Base-by-base conservation (phyloP, 2,113 vertebrate species). In the Tragelaphus scriptus region DNA sequence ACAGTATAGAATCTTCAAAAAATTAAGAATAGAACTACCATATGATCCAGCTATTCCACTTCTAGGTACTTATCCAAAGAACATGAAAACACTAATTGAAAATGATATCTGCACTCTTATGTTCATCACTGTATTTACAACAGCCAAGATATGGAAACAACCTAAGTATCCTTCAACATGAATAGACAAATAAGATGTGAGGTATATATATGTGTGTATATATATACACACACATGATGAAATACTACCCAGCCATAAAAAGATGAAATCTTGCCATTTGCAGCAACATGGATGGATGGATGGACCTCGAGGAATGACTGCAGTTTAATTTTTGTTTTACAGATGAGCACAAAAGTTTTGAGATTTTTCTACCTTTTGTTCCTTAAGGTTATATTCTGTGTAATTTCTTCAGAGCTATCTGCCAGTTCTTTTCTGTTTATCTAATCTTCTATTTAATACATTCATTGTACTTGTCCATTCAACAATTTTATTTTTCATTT, bases 401-500 rank as follows among this genome's bases (percentile, higher is more conserved):
- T 59, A 49, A 82, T 86, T 82, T 97, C 71, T 85, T 47, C 17
- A 85, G 68, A 63, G 12, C 7, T 40, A 47, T 26, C n/a, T 90
- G 61, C 28, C 44, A 75, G 17, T 80, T 81, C 32, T 77, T 61
- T 82, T 84, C 53, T 55, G 56, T 85, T 71, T 87, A 9, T 58
- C 11, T 56, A 87, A 85, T 87, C 61, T 87, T 87, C 51, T 90
- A 16, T 86, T 90, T 77, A 93, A 53, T 79, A 6, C 2, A 84
- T 49, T 12, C 15, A 40, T 2, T 32, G 13, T 49, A 11, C 2
- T 89, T 79, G 10, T 63, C 8, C 23, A 32, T 81, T 90, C 17
- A 40, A 95, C 11, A 75, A 44, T 59, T 88, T 82, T 71, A 10
- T 79, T 81, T 91, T 92, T 87, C 15, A 40, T 90, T 58, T 92